Base-by-base conservation (phyloP, 2,797 vertebrate species). In the Phoeniculus purpureus region DNA sequence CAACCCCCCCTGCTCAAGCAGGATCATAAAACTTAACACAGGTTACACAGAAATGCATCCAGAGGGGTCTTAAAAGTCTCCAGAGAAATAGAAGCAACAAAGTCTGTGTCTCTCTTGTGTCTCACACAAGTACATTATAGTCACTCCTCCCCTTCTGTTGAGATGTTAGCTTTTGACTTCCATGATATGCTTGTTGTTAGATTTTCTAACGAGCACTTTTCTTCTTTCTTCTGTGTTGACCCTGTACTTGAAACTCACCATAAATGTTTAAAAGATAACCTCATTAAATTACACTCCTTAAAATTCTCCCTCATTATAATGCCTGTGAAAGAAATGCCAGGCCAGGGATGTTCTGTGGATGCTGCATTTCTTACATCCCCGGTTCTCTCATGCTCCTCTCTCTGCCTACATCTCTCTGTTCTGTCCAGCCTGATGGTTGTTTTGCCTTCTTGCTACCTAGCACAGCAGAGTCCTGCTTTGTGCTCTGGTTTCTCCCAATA, bases 201-300 rank as follows among this genome's bases (percentile, higher is more conserved):
- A 65, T 89, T 75, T 91, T 83, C 82, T 85, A 72, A 68, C n/a
- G 75, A 83, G 37, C 13, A 47, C 40, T 79, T 87, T 15, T 76
- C 10, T 75, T 26, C 60, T 75, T 76, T 86, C 64, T 83, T 86
- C 31, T 59, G 0, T 58, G 17, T 84, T 92, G 74, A 87, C 83
- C 60, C 40, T 45, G 51, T 45, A 64, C 45, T 76, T 79, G 70
- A 73, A 76, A 88, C 29, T 85, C 61, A 15, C 40, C 52, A 29
- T 76, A 86, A 92, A 79, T 19, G 1, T 81, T 91, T 84, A 76
- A 86, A 91, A 47, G 31, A 56, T 23, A 29, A 91, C 74, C 54
- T 91, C 34, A 74, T 91, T 84, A 91, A 73, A 85, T 90, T 50
- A 27, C 76, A 60, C 56, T 67, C 67, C 78, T 92, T 85, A 81